Percentiles rank a stretch among this genome's conserved stretches.
phyloP scores from a whole-genome alignment of 2,888 invertebrate genomes.

The Chloroclystis v-ata region DNA sequence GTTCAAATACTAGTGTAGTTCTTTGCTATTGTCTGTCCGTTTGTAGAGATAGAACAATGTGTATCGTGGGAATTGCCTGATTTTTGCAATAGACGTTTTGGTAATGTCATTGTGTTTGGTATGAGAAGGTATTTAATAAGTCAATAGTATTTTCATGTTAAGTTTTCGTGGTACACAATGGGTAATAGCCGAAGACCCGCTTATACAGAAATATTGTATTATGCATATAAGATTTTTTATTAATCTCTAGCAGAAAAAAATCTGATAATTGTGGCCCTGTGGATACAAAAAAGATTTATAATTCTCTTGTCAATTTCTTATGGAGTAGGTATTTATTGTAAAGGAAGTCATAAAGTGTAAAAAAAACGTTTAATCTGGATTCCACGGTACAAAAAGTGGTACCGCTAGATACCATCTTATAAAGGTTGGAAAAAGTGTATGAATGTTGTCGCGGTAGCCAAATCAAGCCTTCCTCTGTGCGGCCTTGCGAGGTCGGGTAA shows the following conservation, averaged over 20 bases:
- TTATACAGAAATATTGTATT: no score
- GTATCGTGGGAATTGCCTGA: conserved; percentile 11
- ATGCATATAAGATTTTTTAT: no score
- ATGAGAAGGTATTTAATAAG: neutral
- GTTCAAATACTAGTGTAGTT: no score
- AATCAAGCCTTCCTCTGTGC: conserved; percentile 29
- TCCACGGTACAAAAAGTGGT: conserved; percentile 27
- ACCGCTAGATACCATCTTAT: conserved; percentile 43
- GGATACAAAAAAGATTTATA: no score
- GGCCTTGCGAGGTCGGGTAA: conserved; percentile 62
- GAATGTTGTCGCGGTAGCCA: conserved; percentile 16
- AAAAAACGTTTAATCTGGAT: conserved; percentile 14
- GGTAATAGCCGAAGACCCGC: no score
- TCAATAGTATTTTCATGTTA: no score
- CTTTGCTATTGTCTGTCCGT: conserved; percentile 37
- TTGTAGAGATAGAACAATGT: conserved; percentile 30
- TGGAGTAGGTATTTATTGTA: no score
- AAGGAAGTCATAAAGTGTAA: no score
- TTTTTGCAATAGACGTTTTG: conserved; percentile 7
- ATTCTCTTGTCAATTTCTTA: no score
- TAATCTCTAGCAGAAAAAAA: no score
- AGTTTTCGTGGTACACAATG: no score
- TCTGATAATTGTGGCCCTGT: no score
- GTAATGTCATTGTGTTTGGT: conserved; percentile 8
- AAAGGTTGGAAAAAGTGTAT: conserved; percentile 26